These are phyloP conservation scores for Acrossocheilus fasciatus DNA, from an alignment of 2,797 vertebrate species.

Conservation along the genomic window DNA sequence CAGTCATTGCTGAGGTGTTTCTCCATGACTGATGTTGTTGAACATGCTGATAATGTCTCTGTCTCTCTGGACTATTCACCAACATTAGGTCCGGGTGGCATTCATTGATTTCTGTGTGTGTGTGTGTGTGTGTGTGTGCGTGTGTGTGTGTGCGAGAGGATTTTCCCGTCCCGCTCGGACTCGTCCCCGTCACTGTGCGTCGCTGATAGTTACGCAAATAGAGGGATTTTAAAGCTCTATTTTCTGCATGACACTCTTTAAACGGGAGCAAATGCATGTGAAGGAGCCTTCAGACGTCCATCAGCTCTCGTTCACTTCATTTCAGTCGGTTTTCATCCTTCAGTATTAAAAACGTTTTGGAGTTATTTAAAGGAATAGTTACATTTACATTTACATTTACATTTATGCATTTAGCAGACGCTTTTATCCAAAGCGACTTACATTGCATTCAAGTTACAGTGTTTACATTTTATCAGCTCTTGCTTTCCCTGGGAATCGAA, in stretches of 20 bases:
- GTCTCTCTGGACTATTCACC: background rate
- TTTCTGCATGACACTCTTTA: slow-evolving; percentile 75
- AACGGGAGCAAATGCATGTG: slow-evolving; percentile 53
- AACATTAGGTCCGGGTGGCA: background rate
- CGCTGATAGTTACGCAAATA: slow-evolving; percentile 84
- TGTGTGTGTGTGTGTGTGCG: background rate
- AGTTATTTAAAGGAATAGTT: background rate
- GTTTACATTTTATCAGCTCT: too few relatives aligned
- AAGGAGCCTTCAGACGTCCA: slow-evolving; percentile 48
- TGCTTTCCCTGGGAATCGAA: too few relatives aligned
- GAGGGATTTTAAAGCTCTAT: slow-evolving; percentile 76
- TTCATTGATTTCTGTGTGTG: background rate
- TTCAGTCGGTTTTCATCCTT: background rate
- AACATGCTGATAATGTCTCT: background rate
- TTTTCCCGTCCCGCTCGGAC: background rate
- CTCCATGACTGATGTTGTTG: background rate
- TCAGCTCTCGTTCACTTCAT: slow-evolving; percentile 8
- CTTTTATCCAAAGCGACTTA: too few relatives aligned
- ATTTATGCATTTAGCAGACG: too few relatives aligned
- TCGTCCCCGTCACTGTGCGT: slow-evolving; percentile 71
- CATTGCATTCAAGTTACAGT: too few relatives aligned
- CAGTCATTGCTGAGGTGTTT: slow-evolving; percentile 39
- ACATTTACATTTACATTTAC: too few relatives aligned
- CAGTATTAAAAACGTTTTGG: background rate
- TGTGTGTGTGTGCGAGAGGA: background rate